Evolutionary conservation across 2,888 invertebrate species (phyloP).

Genomic region (Drosophila flavopinicola): DNA sequence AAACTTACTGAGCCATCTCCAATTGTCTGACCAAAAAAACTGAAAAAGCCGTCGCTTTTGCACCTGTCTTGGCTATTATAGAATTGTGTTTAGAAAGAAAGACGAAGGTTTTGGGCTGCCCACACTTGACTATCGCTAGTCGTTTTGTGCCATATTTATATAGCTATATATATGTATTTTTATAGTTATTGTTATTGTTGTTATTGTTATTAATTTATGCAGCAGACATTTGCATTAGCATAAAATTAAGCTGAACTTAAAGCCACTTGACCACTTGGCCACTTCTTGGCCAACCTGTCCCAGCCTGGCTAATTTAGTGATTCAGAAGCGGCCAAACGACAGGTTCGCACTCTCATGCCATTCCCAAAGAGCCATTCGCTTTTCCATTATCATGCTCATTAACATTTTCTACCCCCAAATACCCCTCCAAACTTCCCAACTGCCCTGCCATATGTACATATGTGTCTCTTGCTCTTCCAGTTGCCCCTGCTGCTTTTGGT

Average conservation of each 20-base stretch:
- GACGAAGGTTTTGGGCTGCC: no score
- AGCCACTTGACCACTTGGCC: slow-evolving; percentile 27
- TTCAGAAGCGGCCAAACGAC: slow-evolving; percentile 42
- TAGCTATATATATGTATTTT: slow-evolving; percentile 30
- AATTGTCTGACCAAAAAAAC: not conserved
- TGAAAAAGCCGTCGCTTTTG: slow-evolving; percentile 1
- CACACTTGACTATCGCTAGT: slow-evolving; percentile 11
- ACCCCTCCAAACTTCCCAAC: no score
- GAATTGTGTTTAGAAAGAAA: slow-evolving; percentile 7
- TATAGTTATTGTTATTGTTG: no score
- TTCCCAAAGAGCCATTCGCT: slow-evolving; percentile 43
- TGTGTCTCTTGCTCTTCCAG: not conserved
- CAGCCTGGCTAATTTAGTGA: slow-evolving; percentile 41
- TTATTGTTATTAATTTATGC: slow-evolving; percentile 77
- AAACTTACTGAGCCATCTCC: slow-evolving; percentile 6
- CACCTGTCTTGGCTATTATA: slow-evolving; percentile 44
- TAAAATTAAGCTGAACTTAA: slow-evolving; percentile 57
- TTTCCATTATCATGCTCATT: slow-evolving; percentile 56
- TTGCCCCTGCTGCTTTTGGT: slow-evolving; percentile 46
- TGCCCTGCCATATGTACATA: not conserved
- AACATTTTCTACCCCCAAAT: slow-evolving; percentile 28
- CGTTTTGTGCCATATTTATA: slow-evolving; percentile 40
- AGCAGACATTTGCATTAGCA: slow-evolving; percentile 73
- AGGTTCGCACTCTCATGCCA: slow-evolving; percentile 44
- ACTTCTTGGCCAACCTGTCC: slow-evolving; percentile 9